A percentile compares a stretch with the other conserved stretches of the same genome.
Evolutionary conservation across 1,140 invertebrate species (phyloP).

Genomic region (Probaryconus sp.): DNA sequence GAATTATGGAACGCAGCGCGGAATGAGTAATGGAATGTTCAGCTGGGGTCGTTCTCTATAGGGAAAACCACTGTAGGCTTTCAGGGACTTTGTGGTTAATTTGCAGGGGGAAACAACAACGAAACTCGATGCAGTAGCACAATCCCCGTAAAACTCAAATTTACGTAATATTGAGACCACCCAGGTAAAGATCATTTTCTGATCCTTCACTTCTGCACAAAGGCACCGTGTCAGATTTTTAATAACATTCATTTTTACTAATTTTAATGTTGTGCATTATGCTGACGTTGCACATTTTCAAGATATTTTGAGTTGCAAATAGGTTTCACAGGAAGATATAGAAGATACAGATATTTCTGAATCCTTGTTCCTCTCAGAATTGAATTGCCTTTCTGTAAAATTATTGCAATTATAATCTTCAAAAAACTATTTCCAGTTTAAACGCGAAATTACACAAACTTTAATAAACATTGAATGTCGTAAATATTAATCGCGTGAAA

Average conservation of each 20-base stretch:
- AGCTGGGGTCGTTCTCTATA: constrained; percentile 6
- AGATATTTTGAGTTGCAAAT: no score
- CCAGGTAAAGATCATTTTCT: constrained; percentile 17
- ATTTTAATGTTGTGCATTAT: no score
- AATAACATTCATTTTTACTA: no score
- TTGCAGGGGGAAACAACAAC: not conserved
- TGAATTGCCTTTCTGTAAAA: no score
- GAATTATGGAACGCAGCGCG: constrained; percentile 5
- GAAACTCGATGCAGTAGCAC: constrained; percentile 1
- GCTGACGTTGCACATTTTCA: not conserved
- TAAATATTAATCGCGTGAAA: constrained; percentile 1
- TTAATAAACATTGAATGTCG: constrained; percentile 8
- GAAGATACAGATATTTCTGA: no score
- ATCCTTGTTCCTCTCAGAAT: no score
- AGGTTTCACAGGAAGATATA: no score
- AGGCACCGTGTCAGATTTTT: no score
- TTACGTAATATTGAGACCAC: constrained; percentile 22
- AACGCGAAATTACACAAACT: constrained; percentile 3
- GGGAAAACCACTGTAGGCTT: constrained; percentile 9
- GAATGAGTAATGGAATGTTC: constrained; percentile 17
- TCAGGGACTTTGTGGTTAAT: not conserved
- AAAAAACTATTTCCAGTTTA: no score
- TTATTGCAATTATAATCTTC: not conserved
- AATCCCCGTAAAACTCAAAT: constrained; percentile 7
- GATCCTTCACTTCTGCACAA: no score